phyloP scores from a whole-genome alignment of 2,888 invertebrate genomes.

The Diabrotica balteata region DNA sequence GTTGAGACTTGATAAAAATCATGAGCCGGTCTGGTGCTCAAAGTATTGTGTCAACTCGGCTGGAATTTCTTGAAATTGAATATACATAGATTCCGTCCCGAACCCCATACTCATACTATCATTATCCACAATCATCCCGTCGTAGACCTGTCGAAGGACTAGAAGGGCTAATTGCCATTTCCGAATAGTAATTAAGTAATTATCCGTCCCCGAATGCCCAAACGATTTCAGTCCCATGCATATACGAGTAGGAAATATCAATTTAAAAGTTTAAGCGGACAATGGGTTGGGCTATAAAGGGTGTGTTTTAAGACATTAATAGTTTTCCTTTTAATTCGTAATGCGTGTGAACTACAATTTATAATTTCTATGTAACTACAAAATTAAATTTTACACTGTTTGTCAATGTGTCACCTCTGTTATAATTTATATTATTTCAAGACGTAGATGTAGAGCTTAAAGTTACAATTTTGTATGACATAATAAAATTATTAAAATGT shows the following conservation, averaged over 20 bases:
- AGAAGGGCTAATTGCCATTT: slow-evolving; percentile 45
- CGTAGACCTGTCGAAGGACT: slow-evolving; percentile 42
- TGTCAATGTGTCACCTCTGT: no score
- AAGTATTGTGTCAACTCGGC: slow-evolving; percentile 3
- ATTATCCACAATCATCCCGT: slow-evolving; percentile 43
- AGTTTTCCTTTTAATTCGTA: no score
- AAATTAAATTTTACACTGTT: no score
- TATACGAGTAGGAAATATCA: slow-evolving; percentile 30
- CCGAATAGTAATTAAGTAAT: slow-evolving; percentile 50
- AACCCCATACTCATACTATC: slow-evolving; percentile 33
- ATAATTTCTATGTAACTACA: no score
- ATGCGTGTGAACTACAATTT: no score
- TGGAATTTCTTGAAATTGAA: slow-evolving; percentile 17
- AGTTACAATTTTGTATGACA: no score
- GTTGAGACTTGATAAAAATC: no score
- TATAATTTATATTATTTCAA: no score
- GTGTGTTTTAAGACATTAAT: no score
- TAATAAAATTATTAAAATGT: no score
- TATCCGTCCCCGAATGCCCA: slow-evolving; percentile 39
- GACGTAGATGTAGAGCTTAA: no score
- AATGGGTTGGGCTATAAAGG: slow-evolving; percentile 4
- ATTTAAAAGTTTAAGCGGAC: slow-evolving; percentile 28
- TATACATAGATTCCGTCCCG: slow-evolving; percentile 18
- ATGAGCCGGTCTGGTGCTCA: not conserved
- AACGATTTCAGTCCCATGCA: slow-evolving; percentile 32